These are phyloP conservation scores for Saimiri boliviensis DNA, from an alignment of 2,113 vertebrate species.

Conservation along the genomic window DNA sequence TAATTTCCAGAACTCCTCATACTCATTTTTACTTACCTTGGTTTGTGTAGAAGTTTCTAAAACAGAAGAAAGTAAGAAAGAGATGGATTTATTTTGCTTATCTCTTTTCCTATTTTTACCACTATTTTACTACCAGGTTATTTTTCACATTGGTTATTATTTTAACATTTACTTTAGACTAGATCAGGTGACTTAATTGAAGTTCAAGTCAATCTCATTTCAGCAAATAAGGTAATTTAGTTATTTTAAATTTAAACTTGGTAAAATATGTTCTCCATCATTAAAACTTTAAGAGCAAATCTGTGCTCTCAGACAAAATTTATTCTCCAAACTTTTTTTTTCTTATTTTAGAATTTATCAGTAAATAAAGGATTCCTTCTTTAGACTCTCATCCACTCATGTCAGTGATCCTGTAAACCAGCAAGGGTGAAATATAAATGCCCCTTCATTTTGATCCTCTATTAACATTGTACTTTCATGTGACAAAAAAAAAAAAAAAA, in stretches of 20 bases:
- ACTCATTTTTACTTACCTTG: background rate
- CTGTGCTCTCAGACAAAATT: background rate
- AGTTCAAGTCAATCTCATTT: background rate
- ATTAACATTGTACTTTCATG: background rate
- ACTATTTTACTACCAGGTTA: background rate
- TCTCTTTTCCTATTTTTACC: background rate
- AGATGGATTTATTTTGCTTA: background rate
- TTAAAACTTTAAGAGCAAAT: slow-evolving; percentile 45
- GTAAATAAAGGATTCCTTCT: background rate
- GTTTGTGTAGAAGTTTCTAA: background rate
- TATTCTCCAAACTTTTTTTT: background rate
- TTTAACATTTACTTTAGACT: slow-evolving; percentile 25
- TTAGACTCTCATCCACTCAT: background rate
- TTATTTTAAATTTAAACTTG: slow-evolving; percentile 22
- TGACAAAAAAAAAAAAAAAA: background rate
- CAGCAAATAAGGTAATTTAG: background rate
- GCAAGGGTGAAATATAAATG: background rate
- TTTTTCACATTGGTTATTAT: background rate
- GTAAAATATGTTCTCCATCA: slow-evolving; percentile 14
- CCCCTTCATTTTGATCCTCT: background rate
- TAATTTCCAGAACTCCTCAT: slow-evolving; percentile 7
- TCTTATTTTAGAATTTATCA: slow-evolving; percentile 29
- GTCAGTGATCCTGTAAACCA: background rate
- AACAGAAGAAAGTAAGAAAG: background rate
- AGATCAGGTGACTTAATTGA: background rate